phyloP scores from a whole-genome alignment of 2,113 vertebrate genomes.

The Progne subis region DNA sequence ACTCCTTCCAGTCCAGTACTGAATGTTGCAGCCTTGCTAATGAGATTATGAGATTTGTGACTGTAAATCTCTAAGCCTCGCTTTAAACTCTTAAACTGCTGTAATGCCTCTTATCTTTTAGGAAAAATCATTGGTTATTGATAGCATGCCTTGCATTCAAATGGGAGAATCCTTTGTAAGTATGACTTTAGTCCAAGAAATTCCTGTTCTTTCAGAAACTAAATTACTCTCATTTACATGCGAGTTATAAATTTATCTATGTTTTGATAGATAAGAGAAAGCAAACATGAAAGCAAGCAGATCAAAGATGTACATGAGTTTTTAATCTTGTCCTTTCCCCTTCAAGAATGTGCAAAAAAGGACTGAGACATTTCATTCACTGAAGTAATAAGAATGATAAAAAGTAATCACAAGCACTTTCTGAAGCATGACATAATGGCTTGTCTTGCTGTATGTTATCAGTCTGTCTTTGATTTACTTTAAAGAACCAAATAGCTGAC shows the following conservation, averaged over 20 bases:
- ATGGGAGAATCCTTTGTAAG: constrained; percentile 14
- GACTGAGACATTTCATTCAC: constrained; percentile 28
- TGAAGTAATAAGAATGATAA: constrained; percentile 33
- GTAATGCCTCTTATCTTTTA: not conserved
- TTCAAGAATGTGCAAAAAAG: not conserved
- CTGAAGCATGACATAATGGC: not conserved
- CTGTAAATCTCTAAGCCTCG: constrained; percentile 6
- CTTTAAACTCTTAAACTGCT: constrained; percentile 16
- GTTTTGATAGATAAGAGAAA: constrained; percentile 37
- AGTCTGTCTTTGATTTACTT: constrained; percentile 39
- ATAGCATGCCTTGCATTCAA: not conserved
- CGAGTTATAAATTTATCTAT: not conserved
- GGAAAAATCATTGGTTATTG: not conserved
- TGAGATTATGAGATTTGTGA: constrained; percentile 29
- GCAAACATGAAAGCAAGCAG: constrained; percentile 32
- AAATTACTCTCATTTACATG: constrained; percentile 2
- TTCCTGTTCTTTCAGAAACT: not conserved
- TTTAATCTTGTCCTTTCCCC: constrained; percentile 54
- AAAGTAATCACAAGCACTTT: not conserved
- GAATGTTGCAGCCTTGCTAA: not conserved
- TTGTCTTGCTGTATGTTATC: constrained; percentile 13
- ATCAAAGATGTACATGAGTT: constrained; percentile 40
- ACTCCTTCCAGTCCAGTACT: not conserved
- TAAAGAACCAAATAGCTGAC: constrained; percentile 21
- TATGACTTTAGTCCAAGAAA: not conserved